Base-by-base conservation (phyloP, 2,113 vertebrate genomes). In the Halichoerus grypus region DNA sequence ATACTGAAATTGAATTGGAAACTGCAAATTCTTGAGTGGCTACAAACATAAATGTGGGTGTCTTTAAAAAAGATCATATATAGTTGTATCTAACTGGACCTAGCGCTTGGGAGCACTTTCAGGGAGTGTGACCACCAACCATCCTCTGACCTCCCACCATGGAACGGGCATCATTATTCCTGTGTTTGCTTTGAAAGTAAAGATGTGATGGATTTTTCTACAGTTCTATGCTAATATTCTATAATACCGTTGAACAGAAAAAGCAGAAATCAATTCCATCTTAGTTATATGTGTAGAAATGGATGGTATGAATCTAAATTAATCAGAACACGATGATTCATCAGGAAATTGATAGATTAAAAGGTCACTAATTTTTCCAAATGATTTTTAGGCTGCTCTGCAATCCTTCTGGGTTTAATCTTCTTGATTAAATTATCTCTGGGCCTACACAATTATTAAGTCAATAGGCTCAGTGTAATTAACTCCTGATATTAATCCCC, bases 321-420 rank as follows among this genome's bases (percentile, higher is more conserved):
- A 97, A 92, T 96, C 94, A 79, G 90, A 95, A 91, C 93, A 92
- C 4, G 2, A 76, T 82, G 94, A 97, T 96, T 93, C 96, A 95
- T 96, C 90, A 88, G 82, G 53, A 98, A 96, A 94, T 95, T 39
- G 24, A 97, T 97, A 91, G 72, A 96, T 94, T 97, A 95, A 97
- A 98, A 98, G 96, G 97, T 97, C 97, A 96, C 85, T 95, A 89
- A 97, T 97, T 97, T 97, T 77, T 98, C 80, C 94, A 96, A 96
- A 96, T 93, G 93, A 97, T 95, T 97, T 97, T 97, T 91, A 85
- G 93, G 55, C 79, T 97, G 82, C 86, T 97, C 92, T 96, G 85
- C 82, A 84, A 67, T 86, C 69, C 91, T 97, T 94, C 59, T 76
- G 96, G 82, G 96, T 91, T 97, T 95, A 96, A 97, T 97, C 79